These are phyloP conservation scores for Ophiodon elongatus DNA, from an alignment of 2,113 vertebrate species.

Conservation along the genomic window DNA sequence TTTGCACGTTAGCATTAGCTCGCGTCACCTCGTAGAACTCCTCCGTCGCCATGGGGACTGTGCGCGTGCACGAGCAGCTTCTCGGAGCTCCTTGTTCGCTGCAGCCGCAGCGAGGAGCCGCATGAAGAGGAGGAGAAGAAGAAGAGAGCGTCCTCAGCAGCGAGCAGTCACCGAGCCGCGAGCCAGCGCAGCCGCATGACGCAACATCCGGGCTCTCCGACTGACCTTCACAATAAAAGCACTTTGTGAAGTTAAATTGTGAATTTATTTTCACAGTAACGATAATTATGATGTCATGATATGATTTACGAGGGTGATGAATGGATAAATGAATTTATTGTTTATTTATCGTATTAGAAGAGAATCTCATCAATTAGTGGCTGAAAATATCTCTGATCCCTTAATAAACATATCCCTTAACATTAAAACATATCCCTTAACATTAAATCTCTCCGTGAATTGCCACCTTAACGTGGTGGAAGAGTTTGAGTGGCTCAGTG, in stretches of 20 bases:
- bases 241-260: no score
- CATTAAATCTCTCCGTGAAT: no score
- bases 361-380: no score
- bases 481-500: no score
- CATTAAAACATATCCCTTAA: no score
- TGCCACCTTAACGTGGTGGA: no score
- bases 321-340: no score
- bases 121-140: not conserved
- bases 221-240: conserved; percentile 59
- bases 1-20: conserved; percentile 61
- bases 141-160: no score
- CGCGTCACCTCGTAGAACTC: conserved; percentile 80
- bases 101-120: conserved; percentile 29
- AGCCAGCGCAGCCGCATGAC: conserved; percentile 30
- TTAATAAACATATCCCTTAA: no score
- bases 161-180: conserved; percentile 2
- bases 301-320: no score
- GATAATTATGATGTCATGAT: not conserved
- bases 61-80: conserved; percentile 46
- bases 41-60: conserved; percentile 81
- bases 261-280: not conserved
- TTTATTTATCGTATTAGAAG: no score
- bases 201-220: conserved; percentile 9
- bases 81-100: conserved; percentile 26
- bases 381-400: no score